Evolutionary conservation across 2,888 invertebrate species (phyloP), one percentile per base, ranked within the genome.

Genomic region (Caradrina clavipalpis): DNA sequence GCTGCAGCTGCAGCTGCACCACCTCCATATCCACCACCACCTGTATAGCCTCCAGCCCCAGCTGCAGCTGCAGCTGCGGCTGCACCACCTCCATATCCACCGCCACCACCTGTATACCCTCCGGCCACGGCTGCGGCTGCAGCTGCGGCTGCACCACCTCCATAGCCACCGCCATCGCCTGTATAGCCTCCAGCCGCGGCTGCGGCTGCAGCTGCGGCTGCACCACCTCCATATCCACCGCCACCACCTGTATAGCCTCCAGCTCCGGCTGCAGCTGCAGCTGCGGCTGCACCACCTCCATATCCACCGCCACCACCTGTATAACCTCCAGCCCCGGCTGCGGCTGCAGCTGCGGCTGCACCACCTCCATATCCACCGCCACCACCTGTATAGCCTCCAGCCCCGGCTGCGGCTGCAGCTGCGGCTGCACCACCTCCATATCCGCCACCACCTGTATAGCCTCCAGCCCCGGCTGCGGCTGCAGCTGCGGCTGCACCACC

Each of bases 31-130:
- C 39, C 53, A 2, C 15, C 53, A 10, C 22, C 51, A 5, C 17
- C 51, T 4, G 47, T 13, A 2, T 59, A 49, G 2, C 49, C 49
- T 2, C 51, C 39, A 0, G 45, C 39, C 1, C 39, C 42, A 17
- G n/a, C 19, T 21, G 11, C 35, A 15, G 42, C 15, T 13, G 4
- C 42, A 17, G n/a, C 19, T 21, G 11, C 35, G 2, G 42, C 42
- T n/a, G 2, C 57, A 3, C 53, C 53, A 31, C 17, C 39, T n/a
- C 21, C 65, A 0, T 35, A 35, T 35, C 35, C 35, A 35, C 21
- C 45, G 47, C 63, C 63, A 55, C 45, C 51, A 55, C 45, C 51
- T 13, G 35, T 21, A 6, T 53, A 56, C 8, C 51, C 55, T 10
- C 59, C 55, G 17, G 51, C 51, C 6, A 1, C 7, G 39, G 39